Conservation (phyloP, 1,140 invertebrate genomes). For the Caenorhabditis inopinata region DNA sequence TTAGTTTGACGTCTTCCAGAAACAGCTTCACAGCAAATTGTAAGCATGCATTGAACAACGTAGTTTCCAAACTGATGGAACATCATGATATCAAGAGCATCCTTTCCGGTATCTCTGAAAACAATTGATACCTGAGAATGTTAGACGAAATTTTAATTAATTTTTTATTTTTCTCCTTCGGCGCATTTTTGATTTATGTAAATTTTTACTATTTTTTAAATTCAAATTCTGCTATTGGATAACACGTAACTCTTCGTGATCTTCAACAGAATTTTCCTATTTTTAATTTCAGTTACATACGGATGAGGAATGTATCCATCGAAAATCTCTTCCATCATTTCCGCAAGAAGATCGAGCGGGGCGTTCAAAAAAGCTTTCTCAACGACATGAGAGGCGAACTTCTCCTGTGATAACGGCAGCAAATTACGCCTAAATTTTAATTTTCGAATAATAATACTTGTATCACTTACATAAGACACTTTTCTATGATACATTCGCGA, state of each 20-base stretch:
- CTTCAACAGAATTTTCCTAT: slow-evolving; percentile 21
- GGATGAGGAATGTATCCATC: slow-evolving; percentile 22
- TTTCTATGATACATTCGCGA: neutral
- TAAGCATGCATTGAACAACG: slow-evolving; percentile 51
- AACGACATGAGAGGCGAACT: slow-evolving; percentile 57
- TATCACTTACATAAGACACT: neutral
- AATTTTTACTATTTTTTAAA: too few species aligned
- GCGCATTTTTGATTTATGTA: too few species aligned
- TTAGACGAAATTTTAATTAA: slow-evolving; percentile 39
- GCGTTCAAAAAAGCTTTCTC: slow-evolving; percentile 50
- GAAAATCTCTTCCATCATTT: slow-evolving; percentile 35
- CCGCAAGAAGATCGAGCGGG: neutral
- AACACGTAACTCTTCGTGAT: neutral
- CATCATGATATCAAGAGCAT: slow-evolving; percentile 52
- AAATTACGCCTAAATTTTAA: slow-evolving; percentile 51
- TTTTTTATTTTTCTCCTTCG: too few species aligned
- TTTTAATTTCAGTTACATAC: slow-evolving; percentile 23
- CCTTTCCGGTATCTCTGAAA: slow-evolving; percentile 48
- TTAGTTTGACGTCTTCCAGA: neutral
- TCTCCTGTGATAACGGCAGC: slow-evolving; percentile 54
- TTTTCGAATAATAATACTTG: neutral
- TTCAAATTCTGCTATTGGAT: neutral
- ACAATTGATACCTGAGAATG: slow-evolving; percentile 1
- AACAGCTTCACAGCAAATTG: slow-evolving; percentile 19
- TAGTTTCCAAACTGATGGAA: slow-evolving; percentile 59